These are phyloP conservation scores for Calephelis virginiensis DNA, from an alignment of 1,140 invertebrate genomes.

Conservation along the genomic window DNA sequence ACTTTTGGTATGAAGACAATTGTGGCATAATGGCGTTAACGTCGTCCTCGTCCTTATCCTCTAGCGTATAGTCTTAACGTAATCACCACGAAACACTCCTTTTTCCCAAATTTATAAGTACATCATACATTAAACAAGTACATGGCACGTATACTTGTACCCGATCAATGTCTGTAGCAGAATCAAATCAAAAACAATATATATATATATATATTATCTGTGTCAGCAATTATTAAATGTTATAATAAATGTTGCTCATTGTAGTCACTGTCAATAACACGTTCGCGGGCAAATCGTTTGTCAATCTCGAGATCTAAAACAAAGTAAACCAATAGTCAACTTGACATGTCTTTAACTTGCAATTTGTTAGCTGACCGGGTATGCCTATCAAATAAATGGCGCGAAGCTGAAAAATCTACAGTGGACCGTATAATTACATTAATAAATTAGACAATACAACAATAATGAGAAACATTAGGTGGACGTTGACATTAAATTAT, in stretches of 20 bases:
- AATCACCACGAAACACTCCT: background rate
- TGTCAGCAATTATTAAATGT: constrained; percentile 6
- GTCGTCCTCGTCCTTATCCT: background rate
- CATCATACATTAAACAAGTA: background rate
- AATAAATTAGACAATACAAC: no score
- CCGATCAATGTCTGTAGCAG: background rate
- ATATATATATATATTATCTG: background rate
- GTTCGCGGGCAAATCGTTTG: background rate
- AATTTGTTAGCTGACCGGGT: no score
- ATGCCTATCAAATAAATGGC: no score
- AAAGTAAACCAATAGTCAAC: no score
- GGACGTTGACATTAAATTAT: no score
- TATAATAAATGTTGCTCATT: background rate
- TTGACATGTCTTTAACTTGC: no score
- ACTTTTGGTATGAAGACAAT: background rate
- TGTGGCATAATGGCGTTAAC: background rate
- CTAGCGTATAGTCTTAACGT: background rate
- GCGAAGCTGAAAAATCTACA: no score
- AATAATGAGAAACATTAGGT: no score
- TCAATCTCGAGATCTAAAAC: background rate
- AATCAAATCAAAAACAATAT: background rate
- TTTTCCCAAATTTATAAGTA: background rate
- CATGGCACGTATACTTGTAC: constrained; percentile 13
- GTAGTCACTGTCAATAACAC: background rate
- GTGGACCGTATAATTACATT: no score